phyloP scores from a whole-genome alignment of 1,140 invertebrate species.

The Drosophila varians region DNA sequence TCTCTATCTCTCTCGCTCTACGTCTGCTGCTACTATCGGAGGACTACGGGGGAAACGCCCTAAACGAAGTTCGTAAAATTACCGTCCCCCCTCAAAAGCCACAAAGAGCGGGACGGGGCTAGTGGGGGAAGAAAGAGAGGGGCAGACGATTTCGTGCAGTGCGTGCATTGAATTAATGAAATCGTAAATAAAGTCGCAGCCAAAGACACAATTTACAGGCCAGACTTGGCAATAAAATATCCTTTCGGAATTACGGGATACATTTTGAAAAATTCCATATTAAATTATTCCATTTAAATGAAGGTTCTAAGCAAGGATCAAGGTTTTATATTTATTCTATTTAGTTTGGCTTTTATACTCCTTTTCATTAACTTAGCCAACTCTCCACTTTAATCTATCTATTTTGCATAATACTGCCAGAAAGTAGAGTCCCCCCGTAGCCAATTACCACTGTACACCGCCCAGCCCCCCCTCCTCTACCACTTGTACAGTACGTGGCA shows the following conservation, averaged over 20 bases:
- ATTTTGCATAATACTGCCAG: too few species aligned
- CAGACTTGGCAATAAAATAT: too few species aligned
- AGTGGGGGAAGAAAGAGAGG: neutral
- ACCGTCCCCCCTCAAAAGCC: neutral
- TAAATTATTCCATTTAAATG: too few species aligned
- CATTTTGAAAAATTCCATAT: too few species aligned
- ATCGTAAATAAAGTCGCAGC: slow-evolving; percentile 55
- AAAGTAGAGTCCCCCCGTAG: neutral
- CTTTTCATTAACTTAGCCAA: too few species aligned
- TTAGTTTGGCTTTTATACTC: too few species aligned
- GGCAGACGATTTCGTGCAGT: slow-evolving; percentile 42
- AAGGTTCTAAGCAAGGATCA: too few species aligned
- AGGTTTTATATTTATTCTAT: too few species aligned
- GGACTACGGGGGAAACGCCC: slow-evolving; percentile 47
- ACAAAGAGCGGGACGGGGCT: neutral
- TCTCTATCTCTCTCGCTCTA: neutral
- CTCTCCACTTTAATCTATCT: too few species aligned
- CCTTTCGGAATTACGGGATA: too few species aligned
- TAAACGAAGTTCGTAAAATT: slow-evolving; percentile 31
- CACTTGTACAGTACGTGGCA: neutral
- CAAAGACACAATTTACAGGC: slow-evolving; percentile 11
- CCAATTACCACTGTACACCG: slow-evolving; percentile 9
- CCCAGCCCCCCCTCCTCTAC: neutral
- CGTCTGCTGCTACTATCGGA: neutral
- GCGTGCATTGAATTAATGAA: slow-evolving; percentile 68